Percentiles rank a stretch among this genome's conserved stretches.
These are phyloP conservation scores for Pemphigus obesinymphae DNA, from an alignment of 1,140 invertebrate species.

Conservation along the genomic window DNA sequence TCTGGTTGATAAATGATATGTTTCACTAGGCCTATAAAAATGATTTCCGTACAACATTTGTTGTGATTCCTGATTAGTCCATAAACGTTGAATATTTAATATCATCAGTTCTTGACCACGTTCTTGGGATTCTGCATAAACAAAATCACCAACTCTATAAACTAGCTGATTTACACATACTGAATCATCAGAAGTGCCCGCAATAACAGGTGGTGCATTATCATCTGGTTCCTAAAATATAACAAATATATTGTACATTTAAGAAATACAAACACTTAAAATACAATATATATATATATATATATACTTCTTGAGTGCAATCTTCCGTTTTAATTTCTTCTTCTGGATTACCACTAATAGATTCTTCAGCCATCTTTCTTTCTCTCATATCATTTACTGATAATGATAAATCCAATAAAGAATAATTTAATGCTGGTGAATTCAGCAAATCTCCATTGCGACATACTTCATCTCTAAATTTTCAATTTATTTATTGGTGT, in stretches of 20 bases:
- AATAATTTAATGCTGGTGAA: constrained; percentile 81
- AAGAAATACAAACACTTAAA: too few species aligned
- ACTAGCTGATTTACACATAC: constrained; percentile 60
- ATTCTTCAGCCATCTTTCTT: constrained; percentile 45
- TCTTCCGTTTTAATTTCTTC: constrained; percentile 36
- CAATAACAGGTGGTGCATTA: constrained; percentile 18
- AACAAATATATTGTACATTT: neutral
- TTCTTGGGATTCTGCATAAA: constrained; percentile 77
- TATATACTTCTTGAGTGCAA: neutral
- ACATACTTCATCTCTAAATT: constrained; percentile 61
- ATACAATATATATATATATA: neutral
- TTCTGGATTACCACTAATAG: constrained; percentile 48
- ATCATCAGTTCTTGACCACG: constrained; percentile 78
- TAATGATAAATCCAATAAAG: constrained; percentile 64
- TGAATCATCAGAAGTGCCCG: constrained; percentile 47
- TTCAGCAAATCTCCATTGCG: constrained; percentile 72
- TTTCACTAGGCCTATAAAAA: constrained; percentile 84
- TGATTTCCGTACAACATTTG: constrained; percentile 87
- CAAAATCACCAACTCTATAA: constrained; percentile 82
- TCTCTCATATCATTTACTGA: constrained; percentile 50
- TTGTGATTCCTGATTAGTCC: constrained; percentile 75
- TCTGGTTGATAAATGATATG: constrained; percentile 88
- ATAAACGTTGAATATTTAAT: constrained; percentile 80
- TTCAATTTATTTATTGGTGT: neutral
- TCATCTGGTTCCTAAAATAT: constrained; percentile 42